Evolutionary conservation across 2,797 vertebrate genomes (phyloP).

Genomic region (Lophotriccus pileatus): DNA sequence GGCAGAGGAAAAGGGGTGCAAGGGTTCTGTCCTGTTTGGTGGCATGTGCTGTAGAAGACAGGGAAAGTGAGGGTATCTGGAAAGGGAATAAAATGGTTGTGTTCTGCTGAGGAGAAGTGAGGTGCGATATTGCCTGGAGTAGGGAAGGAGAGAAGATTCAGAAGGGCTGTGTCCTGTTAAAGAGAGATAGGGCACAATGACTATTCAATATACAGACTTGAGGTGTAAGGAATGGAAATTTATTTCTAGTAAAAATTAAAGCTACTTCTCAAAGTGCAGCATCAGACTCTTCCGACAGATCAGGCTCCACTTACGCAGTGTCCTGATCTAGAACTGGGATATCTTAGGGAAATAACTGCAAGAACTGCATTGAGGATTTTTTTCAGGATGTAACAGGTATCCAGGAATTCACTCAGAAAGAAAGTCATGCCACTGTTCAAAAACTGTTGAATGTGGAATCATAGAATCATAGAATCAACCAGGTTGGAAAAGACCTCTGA

Average conservation of each 20-base stretch:
- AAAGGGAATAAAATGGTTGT: not conserved
- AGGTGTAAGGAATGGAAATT: not conserved
- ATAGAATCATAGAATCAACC: too few relatives aligned
- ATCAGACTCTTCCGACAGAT: not conserved
- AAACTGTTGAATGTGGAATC: not conserved
- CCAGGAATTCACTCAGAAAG: not conserved
- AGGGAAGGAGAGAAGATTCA: not conserved
- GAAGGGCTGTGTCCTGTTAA: not conserved
- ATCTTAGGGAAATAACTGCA: not conserved
- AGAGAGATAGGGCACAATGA: not conserved
- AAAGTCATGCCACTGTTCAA: not conserved
- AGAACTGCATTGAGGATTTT: not conserved
- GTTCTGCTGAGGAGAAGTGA: not conserved
- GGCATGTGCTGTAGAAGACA: not conserved
- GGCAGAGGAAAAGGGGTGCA: not conserved
- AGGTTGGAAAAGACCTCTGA: too few relatives aligned
- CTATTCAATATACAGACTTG: not conserved
- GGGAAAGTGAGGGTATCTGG: not conserved
- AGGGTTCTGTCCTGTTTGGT: not conserved
- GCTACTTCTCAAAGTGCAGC: not conserved
- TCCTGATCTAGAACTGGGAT: not conserved
- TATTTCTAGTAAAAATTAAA: not conserved
- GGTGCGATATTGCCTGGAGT: not conserved
- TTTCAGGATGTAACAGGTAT: not conserved
- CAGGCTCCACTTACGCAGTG: not conserved